Percentiles rank a stretch among this genome's conserved stretches.
Conservation (phyloP, 2,888 invertebrate genomes). For the Nemotelus nigrinus region DNA sequence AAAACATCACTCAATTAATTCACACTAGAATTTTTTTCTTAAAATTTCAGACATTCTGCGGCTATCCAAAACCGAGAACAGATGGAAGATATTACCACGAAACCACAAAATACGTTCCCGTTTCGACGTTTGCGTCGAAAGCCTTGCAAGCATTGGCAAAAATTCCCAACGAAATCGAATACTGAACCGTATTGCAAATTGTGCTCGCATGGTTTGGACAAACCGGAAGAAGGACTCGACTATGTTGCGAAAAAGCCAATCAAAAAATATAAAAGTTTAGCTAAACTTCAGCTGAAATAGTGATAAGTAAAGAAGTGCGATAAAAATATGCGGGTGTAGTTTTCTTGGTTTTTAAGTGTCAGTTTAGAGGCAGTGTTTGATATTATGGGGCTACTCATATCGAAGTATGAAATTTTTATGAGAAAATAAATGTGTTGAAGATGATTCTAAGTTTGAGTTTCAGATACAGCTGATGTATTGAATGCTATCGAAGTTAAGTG, state of each 20-base stretch:
- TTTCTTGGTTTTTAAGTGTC: too few relatives aligned
- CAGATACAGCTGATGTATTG: too few relatives aligned
- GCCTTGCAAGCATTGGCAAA: background rate
- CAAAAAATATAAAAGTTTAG: background rate
- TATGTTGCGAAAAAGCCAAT: background rate
- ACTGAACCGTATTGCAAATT: background rate
- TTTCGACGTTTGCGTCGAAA: background rate
- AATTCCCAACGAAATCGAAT: constrained; percentile 9
- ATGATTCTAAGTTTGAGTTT: too few relatives aligned
- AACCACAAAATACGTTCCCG: background rate
- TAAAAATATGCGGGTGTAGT: background rate
- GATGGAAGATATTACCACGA: background rate
- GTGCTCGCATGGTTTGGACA: background rate
- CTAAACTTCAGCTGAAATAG: background rate
- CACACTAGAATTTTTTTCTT: too few relatives aligned
- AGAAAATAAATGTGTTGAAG: too few relatives aligned
- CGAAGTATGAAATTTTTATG: too few relatives aligned
- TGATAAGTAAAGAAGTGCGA: background rate
- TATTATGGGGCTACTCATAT: too few relatives aligned
- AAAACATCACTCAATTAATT: too few relatives aligned
- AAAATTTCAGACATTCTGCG: too few relatives aligned
- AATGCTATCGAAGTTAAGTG: too few relatives aligned
- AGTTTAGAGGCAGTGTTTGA: too few relatives aligned
- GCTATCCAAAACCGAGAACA: too few relatives aligned
- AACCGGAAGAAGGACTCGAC: background rate